Conservation (phyloP, 2,888 invertebrate genomes). For the Merodon equestris region DNA sequence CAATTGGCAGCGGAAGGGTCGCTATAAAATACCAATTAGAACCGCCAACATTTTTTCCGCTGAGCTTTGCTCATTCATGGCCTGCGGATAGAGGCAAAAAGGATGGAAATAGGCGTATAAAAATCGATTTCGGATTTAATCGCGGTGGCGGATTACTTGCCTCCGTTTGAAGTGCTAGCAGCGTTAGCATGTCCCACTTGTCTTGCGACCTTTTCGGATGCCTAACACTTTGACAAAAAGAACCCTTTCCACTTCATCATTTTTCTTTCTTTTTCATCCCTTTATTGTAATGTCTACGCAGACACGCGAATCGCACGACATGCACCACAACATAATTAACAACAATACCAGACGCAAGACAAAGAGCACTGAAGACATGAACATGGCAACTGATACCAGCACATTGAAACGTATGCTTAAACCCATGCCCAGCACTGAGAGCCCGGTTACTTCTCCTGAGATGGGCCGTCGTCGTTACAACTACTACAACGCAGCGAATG, state of each 20-base stretch:
- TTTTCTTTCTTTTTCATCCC: slow-evolving; percentile 25
- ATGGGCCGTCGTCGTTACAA: slow-evolving; percentile 90
- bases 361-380: slow-evolving; percentile 95
- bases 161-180: slow-evolving; percentile 8
- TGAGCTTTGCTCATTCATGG: slow-evolving; percentile 26
- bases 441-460: slow-evolving; percentile 94
- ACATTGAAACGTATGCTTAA: slow-evolving; percentile 96
- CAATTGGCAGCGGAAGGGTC: neutral
- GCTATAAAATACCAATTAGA: too few species aligned
- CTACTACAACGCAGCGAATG: slow-evolving; percentile 81
- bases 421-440: slow-evolving; percentile 94
- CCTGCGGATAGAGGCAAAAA: neutral
- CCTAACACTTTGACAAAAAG: slow-evolving; percentile 43
- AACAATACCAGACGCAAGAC: slow-evolving; percentile 89
- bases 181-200: slow-evolving; percentile 35
- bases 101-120: neutral
- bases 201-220: slow-evolving; percentile 53
- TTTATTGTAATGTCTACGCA: too few species aligned
- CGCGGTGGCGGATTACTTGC: slow-evolving; percentile 37
- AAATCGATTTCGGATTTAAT: slow-evolving; percentile 65
- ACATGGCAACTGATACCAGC: slow-evolving; percentile 81
- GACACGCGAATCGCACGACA: slow-evolving; percentile 85
- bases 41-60: neutral
- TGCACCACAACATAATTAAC: slow-evolving; percentile 86
- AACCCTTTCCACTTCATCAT: slow-evolving; percentile 39